Conservation (phyloP, 2,113 vertebrate genomes). For the Pleuronectes platessa region DNA sequence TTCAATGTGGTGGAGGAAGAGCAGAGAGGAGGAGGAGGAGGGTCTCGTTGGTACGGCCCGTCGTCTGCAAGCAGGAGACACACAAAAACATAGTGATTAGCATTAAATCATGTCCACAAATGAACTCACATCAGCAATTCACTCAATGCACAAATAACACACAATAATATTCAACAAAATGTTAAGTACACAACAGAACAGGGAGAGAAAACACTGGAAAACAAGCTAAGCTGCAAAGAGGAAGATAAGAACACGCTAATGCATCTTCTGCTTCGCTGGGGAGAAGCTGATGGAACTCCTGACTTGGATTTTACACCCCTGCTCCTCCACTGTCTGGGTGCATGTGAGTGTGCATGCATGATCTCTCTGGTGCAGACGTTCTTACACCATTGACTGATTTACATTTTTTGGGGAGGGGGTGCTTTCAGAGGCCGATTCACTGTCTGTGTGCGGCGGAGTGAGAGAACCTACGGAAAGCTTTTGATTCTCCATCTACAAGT, state of each 20-base stretch:
- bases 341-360: constrained; percentile 30
- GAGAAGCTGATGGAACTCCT: constrained; percentile 49
- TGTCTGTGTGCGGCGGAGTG: constrained; percentile 39
- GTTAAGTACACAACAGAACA: constrained; percentile 15
- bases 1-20: constrained; percentile 55
- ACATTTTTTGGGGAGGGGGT: background rate
- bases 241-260: constrained; percentile 41
- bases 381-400: constrained; percentile 9
- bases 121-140: constrained; percentile 3
- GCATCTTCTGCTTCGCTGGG: constrained; percentile 34
- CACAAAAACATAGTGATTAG: constrained; percentile 4
- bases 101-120: background rate
- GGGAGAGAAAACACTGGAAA: constrained; percentile 21
- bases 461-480: constrained; percentile 33
- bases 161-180: background rate
- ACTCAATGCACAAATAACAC: background rate
- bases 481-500: background rate
- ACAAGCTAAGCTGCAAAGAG: constrained; percentile 40
- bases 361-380: constrained; percentile 29
- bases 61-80: constrained; percentile 68
- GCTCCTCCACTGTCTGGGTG: constrained; percentile 32
- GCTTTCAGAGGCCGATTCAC: constrained; percentile 33
- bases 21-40: constrained; percentile 35
- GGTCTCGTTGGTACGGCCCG: constrained; percentile 68
- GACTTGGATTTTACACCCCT: constrained; percentile 54